These are phyloP conservation scores for Okamejei kenojei DNA, from an alignment of 2,797 vertebrate species.

Conservation along the genomic window DNA sequence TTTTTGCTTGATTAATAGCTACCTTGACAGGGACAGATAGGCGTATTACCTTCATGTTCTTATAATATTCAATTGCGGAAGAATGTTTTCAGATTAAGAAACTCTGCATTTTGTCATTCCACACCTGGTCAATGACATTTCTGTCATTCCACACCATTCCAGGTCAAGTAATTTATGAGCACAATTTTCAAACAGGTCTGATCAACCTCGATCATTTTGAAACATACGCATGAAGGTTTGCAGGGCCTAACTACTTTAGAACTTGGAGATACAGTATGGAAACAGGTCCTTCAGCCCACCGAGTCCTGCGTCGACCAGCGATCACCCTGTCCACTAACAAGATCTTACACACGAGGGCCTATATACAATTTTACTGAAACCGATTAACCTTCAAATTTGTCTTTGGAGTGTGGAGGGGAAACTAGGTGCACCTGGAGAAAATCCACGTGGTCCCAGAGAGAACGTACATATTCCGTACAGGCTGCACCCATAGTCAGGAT, in stretches of 20 bases:
- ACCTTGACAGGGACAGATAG: background rate
- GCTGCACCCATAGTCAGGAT: no score
- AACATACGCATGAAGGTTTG: background rate
- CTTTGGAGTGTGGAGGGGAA: no score
- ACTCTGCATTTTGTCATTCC: slow-evolving; percentile 16
- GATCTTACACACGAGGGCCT: no score
- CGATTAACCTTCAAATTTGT: no score
- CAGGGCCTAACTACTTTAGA: background rate
- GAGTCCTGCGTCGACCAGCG: no score
- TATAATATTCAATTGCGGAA: slow-evolving; percentile 27
- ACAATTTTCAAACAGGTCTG: background rate
- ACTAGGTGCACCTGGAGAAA: no score
- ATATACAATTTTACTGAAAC: no score
- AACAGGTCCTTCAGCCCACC: no score
- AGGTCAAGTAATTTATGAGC: background rate
- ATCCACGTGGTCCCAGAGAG: no score
- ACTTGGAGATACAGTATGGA: no score
- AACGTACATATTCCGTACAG: no score
- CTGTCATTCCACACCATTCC: background rate
- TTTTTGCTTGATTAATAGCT: background rate
- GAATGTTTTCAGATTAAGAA: background rate
- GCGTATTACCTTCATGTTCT: background rate
- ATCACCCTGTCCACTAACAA: no score
- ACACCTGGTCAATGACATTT: background rate
- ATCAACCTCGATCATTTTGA: slow-evolving; percentile 19